Evolutionary conservation across 2,797 vertebrate species (phyloP).

Genomic region (Leucoraja ocellata): DNA sequence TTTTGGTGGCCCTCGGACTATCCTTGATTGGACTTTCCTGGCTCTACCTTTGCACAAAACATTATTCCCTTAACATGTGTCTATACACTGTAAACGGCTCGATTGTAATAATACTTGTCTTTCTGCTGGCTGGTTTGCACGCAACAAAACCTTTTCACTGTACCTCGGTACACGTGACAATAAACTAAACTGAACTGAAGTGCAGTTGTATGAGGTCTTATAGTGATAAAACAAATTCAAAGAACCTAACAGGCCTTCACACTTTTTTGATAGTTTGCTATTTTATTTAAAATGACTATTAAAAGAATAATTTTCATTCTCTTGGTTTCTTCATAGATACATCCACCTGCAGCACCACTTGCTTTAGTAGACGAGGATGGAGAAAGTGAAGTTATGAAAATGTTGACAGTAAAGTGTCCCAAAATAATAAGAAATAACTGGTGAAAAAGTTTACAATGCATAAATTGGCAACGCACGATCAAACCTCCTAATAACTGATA

Average conservation of each 20-base stretch:
- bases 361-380: background rate
- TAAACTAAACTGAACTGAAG: too few relatives aligned
- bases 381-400: slow-evolving; percentile 3
- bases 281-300: background rate
- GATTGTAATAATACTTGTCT: too few relatives aligned
- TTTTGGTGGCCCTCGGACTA: too few relatives aligned
- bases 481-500: slow-evolving; percentile 76
- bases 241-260: background rate
- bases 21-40: too few relatives aligned
- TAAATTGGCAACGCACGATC: slow-evolving; percentile 74
- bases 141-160: too few relatives aligned
- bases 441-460: slow-evolving; percentile 58
- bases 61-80: too few relatives aligned
- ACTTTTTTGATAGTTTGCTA: background rate
- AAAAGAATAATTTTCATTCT: background rate
- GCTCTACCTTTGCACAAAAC: too few relatives aligned
- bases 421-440: slow-evolving; percentile 40
- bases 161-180: too few relatives aligned
- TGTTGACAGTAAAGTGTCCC: slow-evolving; percentile 34
- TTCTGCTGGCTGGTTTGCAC: too few relatives aligned
- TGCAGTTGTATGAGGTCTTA: background rate
- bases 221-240: background rate
- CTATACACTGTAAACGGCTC: too few relatives aligned
- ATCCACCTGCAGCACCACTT: background rate
- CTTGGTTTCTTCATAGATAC: background rate